Percentiles rank a stretch among this genome's conserved stretches.
Evolutionary conservation across 2,888 invertebrate species (phyloP).

Genomic region (Synanthedon tipuliformis): DNA sequence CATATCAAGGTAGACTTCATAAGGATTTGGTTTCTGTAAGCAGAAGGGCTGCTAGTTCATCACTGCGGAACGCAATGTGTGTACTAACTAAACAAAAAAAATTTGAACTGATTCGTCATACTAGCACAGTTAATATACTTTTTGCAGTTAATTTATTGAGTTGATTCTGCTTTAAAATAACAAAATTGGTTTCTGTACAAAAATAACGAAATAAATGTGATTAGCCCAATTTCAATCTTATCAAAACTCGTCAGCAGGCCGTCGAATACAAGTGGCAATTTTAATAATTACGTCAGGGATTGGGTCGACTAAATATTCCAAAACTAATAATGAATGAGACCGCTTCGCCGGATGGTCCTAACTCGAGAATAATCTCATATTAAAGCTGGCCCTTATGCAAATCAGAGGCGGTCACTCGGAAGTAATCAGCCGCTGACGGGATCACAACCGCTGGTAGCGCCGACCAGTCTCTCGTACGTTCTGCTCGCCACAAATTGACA

Average conservation of each 20-base stretch:
- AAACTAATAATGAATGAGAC: conserved; percentile 59
- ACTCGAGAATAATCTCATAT: conserved; percentile 64
- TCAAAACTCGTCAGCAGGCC: conserved; percentile 27
- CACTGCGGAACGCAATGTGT: too few species aligned
- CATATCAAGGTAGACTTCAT: too few species aligned
- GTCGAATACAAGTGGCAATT: conserved; percentile 33
- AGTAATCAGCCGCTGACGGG: conserved; percentile 44
- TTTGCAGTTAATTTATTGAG: too few species aligned
- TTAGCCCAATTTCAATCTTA: conserved; percentile 6
- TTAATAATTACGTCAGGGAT: conserved; percentile 39
- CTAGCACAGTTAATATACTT: too few species aligned
- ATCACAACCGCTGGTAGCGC: conserved; percentile 15
- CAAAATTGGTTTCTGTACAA: too few species aligned
- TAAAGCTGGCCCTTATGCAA: conserved; percentile 65
- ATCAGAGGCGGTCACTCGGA: conserved; percentile 64
- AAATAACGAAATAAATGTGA: too few species aligned
- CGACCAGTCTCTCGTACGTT: conserved; percentile 3
- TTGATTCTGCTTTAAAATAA: too few species aligned
- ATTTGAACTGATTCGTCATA: too few species aligned
- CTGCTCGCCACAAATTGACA: conserved; percentile 48
- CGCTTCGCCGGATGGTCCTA: conserved; percentile 37
- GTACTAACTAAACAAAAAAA: too few species aligned
- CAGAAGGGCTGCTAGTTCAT: too few species aligned
- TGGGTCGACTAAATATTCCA: conserved; percentile 51
- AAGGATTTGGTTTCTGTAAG: too few species aligned